Base-by-base conservation (phyloP, 2,113 vertebrate genomes). In the Podiceps cristatus region DNA sequence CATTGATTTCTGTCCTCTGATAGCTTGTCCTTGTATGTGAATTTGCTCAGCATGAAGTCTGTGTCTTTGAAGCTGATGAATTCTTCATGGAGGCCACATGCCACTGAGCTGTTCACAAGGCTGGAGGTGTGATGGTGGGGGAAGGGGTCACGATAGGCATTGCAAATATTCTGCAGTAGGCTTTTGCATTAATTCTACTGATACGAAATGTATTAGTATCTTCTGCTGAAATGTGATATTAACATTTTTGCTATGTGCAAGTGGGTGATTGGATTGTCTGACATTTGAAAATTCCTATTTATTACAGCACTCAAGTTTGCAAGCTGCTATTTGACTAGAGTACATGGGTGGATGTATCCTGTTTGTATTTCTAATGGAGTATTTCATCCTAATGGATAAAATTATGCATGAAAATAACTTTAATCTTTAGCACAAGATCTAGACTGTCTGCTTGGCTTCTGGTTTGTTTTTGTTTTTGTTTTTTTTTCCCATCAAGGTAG, bases 11-110 rank as follows among this genome's bases (percentile, higher is more conserved):
- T 73, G 14, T 69, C 68, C 90, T 95, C 42, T 94, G 92, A 37
- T 94, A 90, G 91, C 97, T 96, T 96, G 97, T 96, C 96, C 97
- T 98, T 98, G 96, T 66, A 9, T 71, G 74, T 91, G 58, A 60
- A 79, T 95, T 56, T 75, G 66, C 95, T 83, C 93, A 76, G 94
- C 47, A 2, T 77, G 95, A 91, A 76, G 77, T 64, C 68, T 79
- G 82, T 93, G 88, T 77, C 95, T 97, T 88, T 96, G 93, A 81
- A 95, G 95, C 68, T 94, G 95, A 93, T 95, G 79, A 87, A 88
- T 96, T 92, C 90, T 92, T 86, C 40, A 18, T 82, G 82, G 92
- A 88, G 76, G 91, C 96, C 53, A 7, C 87, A 33, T 60, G 72
- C 87, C 87, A 67, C 59, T 0, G 18, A 74, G 83, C 60, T 88